phyloP scores from a whole-genome alignment of 2,888 invertebrate species.

The Polyommatus iphigenia region DNA sequence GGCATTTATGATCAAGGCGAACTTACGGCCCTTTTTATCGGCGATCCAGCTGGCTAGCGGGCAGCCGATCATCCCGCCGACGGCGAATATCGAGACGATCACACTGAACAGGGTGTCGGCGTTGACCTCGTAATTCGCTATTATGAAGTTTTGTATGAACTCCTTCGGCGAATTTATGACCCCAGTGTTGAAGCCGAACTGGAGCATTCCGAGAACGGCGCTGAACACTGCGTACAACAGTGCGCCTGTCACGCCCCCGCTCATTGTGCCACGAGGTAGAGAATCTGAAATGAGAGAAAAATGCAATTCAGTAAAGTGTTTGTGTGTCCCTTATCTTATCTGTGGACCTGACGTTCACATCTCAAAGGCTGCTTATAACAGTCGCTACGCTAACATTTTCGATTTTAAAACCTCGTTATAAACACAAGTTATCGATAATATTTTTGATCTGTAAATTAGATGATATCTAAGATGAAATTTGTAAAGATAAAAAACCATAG shows the following conservation, averaged over 20 bases:
- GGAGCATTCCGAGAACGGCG: conserved; percentile 85
- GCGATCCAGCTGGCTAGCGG: conserved; percentile 87
- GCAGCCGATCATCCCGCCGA: conserved; percentile 90
- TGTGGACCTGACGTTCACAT: background rate
- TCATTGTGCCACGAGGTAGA: conserved; percentile 52
- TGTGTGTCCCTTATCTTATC: background rate
- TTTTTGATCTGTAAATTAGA: background rate
- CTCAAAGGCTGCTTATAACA: background rate
- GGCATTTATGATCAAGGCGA: conserved; percentile 83
- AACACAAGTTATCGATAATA: background rate
- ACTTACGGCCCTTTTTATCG: conserved; percentile 85
- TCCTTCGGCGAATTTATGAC: conserved; percentile 84
- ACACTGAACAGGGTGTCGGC: conserved; percentile 81
- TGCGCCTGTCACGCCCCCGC: conserved; percentile 79
- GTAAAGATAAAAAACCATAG: background rate
- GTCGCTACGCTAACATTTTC: background rate
- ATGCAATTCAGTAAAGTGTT: conserved; percentile 9
- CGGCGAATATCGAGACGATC: conserved; percentile 87
- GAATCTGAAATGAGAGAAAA: conserved; percentile 49
- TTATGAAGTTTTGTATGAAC: conserved; percentile 83
- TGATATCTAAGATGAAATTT: background rate
- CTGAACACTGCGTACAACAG: conserved; percentile 83
- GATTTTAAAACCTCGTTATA: background rate
- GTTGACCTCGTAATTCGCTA: conserved; percentile 73
- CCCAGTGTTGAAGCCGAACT: conserved; percentile 86